These are phyloP conservation scores for Hemaris fuciformis DNA, from an alignment of 2,888 invertebrate species.

Conservation along the genomic window DNA sequence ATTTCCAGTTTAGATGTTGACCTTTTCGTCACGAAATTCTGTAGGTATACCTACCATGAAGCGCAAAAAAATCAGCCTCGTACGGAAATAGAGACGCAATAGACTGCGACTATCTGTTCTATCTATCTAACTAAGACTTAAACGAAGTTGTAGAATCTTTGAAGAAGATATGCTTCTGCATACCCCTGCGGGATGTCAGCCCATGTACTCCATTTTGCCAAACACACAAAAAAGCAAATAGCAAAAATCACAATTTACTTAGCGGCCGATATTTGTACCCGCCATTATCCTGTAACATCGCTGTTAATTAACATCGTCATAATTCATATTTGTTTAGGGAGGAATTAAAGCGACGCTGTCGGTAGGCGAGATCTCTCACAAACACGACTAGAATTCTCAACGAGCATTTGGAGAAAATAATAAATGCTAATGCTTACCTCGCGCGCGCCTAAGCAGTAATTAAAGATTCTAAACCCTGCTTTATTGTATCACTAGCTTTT, in stretches of 20 bases:
- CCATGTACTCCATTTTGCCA: too few relatives aligned
- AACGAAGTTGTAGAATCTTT: too few relatives aligned
- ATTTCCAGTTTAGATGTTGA: too few relatives aligned
- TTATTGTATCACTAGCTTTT: slow-evolving; percentile 57
- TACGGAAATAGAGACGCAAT: too few relatives aligned
- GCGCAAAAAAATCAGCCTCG: too few relatives aligned
- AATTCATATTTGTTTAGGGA: slow-evolving; percentile 18
- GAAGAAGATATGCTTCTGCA: too few relatives aligned
- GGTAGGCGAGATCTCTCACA: slow-evolving; percentile 22
- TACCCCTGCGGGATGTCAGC: too few relatives aligned
- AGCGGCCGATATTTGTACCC: neutral
- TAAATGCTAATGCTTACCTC: slow-evolving; percentile 55
- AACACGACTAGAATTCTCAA: slow-evolving; percentile 49
- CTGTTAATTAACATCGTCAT: neutral
- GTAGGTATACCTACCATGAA: too few relatives aligned
- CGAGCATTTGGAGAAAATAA: slow-evolving; percentile 46
- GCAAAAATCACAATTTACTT: neutral
- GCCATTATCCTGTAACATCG: neutral
- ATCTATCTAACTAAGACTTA: too few relatives aligned
- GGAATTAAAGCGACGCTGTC: neutral
- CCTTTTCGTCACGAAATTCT: too few relatives aligned
- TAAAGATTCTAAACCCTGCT: slow-evolving; percentile 61
- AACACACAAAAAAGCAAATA: neutral
- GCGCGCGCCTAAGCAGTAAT: slow-evolving; percentile 51
- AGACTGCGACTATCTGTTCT: too few relatives aligned